Evolutionary conservation across 2,113 vertebrate species (phyloP).

Genomic region (Semicossyphus pulcher): DNA sequence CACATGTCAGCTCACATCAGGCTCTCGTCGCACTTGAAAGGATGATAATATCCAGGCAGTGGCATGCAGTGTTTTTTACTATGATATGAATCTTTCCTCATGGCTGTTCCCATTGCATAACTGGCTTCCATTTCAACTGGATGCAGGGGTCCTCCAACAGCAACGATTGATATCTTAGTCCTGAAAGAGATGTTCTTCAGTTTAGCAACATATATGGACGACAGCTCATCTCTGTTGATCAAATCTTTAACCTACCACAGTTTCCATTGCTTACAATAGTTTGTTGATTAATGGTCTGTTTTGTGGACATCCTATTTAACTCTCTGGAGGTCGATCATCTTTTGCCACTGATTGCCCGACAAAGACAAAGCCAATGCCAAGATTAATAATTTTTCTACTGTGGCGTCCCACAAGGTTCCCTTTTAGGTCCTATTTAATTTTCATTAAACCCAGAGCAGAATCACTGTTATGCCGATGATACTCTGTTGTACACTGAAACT

Average conservation of each 20-base stretch:
- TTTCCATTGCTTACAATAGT: neutral
- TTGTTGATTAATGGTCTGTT: neutral
- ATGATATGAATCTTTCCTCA: neutral
- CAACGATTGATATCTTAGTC: neutral
- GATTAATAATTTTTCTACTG: no score
- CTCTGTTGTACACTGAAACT: no score
- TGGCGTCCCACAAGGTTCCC: no score
- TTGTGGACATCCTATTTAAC: no score
- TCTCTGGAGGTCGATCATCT: no score
- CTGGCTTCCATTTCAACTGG: neutral
- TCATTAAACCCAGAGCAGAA: no score
- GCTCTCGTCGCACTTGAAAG: constrained; percentile 1
- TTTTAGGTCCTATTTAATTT: no score
- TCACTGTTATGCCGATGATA: no score
- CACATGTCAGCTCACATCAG: constrained; percentile 29
- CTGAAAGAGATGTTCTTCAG: no score
- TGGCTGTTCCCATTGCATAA: neutral
- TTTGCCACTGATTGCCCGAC: no score
- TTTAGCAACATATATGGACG: neutral
- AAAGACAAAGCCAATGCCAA: no score
- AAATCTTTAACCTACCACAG: no score
- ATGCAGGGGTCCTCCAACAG: neutral
- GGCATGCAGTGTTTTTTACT: neutral
- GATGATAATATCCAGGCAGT: neutral
- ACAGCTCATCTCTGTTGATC: neutral